These are phyloP conservation scores for Cephus pulcher DNA, from an alignment of 2,888 invertebrate genomes.

Conservation along the genomic window DNA sequence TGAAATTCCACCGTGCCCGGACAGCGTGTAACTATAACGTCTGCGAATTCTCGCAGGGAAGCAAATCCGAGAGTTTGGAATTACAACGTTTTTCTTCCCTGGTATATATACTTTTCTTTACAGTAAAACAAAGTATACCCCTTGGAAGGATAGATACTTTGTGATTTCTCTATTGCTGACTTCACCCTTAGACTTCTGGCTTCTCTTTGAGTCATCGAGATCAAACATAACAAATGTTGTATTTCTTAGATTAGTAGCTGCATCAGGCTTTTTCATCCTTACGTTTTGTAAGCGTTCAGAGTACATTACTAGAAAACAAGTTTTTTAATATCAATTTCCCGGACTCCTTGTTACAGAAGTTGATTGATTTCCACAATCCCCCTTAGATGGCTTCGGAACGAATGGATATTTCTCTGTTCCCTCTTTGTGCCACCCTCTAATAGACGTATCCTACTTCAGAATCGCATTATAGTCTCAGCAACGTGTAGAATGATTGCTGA, in stretches of 20 bases:
- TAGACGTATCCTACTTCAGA: not conserved
- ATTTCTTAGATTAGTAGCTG: not conserved
- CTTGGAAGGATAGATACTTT: not conserved
- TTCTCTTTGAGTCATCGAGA: not conserved
- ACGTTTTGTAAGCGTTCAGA: not conserved
- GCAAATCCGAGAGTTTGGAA: not conserved
- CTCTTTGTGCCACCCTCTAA: not conserved
- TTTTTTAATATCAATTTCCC: not conserved
- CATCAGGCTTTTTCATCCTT: not conserved
- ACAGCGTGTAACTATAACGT: not conserved
- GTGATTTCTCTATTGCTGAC: not conserved
- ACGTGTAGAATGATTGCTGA: not conserved
- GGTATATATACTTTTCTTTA: not conserved
- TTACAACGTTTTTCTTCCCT: not conserved
- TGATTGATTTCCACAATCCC: not conserved
- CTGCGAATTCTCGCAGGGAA: not conserved
- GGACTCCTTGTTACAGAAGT: not conserved
- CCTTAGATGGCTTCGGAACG: not conserved
- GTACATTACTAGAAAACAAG: not conserved
- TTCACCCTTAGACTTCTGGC: not conserved
- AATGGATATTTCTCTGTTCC: not conserved
- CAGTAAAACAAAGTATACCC: not conserved
- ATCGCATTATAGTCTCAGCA: not conserved
- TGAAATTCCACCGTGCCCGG: not conserved
- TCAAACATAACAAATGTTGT: not conserved